Percentiles rank a stretch among this genome's conserved stretches.
phyloP scores from a whole-genome alignment of 1,140 invertebrate genomes.

The Bombus sylvicola region DNA sequence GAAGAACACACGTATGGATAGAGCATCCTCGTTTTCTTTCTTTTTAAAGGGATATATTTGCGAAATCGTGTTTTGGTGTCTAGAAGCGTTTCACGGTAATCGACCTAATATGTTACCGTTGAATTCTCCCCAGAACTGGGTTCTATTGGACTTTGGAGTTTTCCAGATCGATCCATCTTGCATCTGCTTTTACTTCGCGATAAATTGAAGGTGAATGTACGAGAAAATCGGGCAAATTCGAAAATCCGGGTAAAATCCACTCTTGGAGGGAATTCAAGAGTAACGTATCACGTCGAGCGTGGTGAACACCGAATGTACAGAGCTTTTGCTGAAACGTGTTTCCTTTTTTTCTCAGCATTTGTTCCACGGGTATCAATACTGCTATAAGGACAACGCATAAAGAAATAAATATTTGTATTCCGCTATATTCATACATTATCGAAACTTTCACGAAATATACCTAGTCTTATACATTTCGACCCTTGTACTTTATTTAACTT shows the following conservation, averaged over 20 bases:
- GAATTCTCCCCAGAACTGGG: background rate
- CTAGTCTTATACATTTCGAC: background rate
- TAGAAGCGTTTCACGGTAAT: background rate
- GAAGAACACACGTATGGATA: too few species aligned
- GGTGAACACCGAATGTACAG: background rate
- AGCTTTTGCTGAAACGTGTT: background rate
- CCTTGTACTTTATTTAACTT: too few species aligned
- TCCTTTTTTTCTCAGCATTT: background rate
- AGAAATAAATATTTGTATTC: background rate
- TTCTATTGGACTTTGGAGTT: slow-evolving; percentile 15
- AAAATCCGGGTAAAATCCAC: slow-evolving; percentile 6
- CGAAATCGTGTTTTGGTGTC: background rate
- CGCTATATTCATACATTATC: background rate
- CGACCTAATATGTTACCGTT: background rate
- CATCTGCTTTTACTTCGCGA: slow-evolving; percentile 9
- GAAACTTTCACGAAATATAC: background rate
- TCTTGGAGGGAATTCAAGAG: slow-evolving; percentile 23
- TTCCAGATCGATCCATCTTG: background rate
- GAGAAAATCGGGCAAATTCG: background rate
- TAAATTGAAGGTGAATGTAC: background rate
- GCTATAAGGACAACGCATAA: background rate
- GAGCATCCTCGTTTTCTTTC: background rate
- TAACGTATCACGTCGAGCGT: background rate
- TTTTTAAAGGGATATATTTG: background rate
- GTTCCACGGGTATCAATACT: background rate